These are phyloP conservation scores for Lophius americanus DNA, from an alignment of 2,797 vertebrate genomes.

Conservation along the genomic window DNA sequence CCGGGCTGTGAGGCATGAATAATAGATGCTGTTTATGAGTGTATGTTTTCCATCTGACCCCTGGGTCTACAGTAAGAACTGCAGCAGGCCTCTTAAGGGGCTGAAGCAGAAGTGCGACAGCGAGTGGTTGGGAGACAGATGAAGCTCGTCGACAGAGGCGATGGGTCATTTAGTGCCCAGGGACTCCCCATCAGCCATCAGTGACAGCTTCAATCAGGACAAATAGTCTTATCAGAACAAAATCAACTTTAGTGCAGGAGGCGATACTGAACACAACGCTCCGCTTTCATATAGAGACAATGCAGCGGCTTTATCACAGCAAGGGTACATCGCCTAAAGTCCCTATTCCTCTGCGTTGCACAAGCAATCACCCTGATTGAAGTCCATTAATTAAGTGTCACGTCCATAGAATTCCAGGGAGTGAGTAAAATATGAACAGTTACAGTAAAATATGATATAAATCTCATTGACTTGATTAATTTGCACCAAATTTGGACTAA, in stretches of 20 bases:
- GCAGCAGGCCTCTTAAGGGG: conserved; percentile 76
- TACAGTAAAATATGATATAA: too few species aligned
- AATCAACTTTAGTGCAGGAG: conserved; percentile 31
- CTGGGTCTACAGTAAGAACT: conserved; percentile 83
- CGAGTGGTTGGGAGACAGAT: conserved; percentile 71
- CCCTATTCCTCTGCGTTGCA: too few species aligned
- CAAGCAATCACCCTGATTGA: too few species aligned
- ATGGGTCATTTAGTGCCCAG: conserved; percentile 73
- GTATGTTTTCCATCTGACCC: conserved; percentile 89
- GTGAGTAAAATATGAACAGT: too few species aligned
- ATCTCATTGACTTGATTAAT: too few species aligned
- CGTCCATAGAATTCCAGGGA: too few species aligned
- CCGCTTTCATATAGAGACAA: conserved; percentile 42
- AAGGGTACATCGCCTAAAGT: neutral
- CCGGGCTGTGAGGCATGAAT: conserved; percentile 81
- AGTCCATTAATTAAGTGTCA: too few species aligned
- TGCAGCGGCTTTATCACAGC: conserved; percentile 34
- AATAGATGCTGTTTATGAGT: conserved; percentile 90
- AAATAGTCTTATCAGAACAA: conserved; percentile 57
- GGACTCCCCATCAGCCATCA: conserved; percentile 81
- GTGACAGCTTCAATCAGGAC: conserved; percentile 82
- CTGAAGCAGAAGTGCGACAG: conserved; percentile 38
- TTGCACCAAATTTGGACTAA: too few species aligned
- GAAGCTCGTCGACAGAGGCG: conserved; percentile 67
- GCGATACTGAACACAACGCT: conserved; percentile 36